Conservation (phyloP, 1,140 invertebrate species). For the Augochlora pura region DNA sequence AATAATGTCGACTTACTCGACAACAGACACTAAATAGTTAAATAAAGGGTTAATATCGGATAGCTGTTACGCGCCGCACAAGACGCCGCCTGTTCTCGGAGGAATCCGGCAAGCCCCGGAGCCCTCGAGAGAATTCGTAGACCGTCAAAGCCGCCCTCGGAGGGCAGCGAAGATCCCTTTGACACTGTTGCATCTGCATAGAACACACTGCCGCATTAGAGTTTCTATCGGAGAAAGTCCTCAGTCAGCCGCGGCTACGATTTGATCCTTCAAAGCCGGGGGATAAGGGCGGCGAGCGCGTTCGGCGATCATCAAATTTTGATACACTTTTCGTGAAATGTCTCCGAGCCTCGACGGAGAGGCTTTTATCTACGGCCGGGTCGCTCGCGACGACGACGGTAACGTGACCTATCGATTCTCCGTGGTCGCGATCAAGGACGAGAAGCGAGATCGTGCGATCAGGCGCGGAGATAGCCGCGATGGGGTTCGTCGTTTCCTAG, state of each 20-base stretch:
- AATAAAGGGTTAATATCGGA: no score
- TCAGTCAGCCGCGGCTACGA: not conserved
- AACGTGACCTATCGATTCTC: slow-evolving; percentile 15
- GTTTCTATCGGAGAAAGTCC: not conserved
- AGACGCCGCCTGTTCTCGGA: no score
- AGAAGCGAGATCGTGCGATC: no score
- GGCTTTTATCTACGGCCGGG: not conserved
- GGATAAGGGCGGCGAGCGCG: not conserved
- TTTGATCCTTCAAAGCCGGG: not conserved
- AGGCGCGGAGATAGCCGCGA: no score
- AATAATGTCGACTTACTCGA: no score
- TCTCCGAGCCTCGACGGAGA: not conserved
- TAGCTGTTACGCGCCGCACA: no score
- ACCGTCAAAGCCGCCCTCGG: not conserved
- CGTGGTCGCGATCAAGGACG: not conserved
- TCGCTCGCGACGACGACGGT: not conserved
- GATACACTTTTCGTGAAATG: not conserved
- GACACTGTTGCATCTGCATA: no score
- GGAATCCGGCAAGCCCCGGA: no score
- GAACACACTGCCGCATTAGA: no score
- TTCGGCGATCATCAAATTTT: slow-evolving; percentile 6
- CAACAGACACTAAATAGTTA: no score
- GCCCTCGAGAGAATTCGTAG: not conserved
- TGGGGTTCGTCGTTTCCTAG: no score
- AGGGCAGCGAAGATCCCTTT: not conserved